Evolutionary conservation across 2,113 vertebrate genomes (phyloP), one percentile per base, ranked within the genome.

Genomic region (Muntiacus muntjak): DNA sequence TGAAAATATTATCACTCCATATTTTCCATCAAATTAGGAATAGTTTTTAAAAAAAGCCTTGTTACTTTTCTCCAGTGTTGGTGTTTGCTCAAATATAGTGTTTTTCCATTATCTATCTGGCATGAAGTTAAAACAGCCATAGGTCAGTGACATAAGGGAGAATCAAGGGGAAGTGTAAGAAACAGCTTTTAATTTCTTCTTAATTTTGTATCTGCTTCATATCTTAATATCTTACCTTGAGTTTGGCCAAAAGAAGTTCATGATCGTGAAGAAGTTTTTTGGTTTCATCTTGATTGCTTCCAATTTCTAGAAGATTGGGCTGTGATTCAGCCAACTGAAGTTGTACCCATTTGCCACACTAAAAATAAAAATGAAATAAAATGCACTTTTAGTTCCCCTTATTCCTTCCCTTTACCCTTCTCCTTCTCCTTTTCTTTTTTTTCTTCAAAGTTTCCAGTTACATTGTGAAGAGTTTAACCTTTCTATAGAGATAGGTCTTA

Each of bases 301-400:
- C 99, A 74, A 99, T 99, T 99, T 99, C 99, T 98, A 99, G 98
- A 95, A 99, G 99, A 97, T 99, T 99, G 25, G 99, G 99, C 85
- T 98, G 98, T 33, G 99, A 99, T 98, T 99, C 99, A 50, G 99
- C 99, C 97, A 99, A 96, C 52, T 99, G 99, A 87, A 99, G 99
- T 82, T 99, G 99, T 82, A 99, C 96, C 98, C 99, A 98, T 78
- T 98, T 98, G 67, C 99, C 99, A 97, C 99, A 99, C 99, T 99
- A 97, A 13, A 99, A 98, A 89, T 76, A 96, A 92, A 98, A 98
- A 97, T 89, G 52, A 58, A 97, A 97, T 26, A 0, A 96, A 96
- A 98, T 9, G 96, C 26, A 97, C 30, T 95, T 78, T 97, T 62
- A 97, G 84, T 92, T 98, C 96, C 87, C 81, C 57, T 96, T 94